Percentiles rank a stretch among this genome's conserved stretches.
phyloP scores from a whole-genome alignment of 2,113 vertebrate genomes.

The Channa argus region DNA sequence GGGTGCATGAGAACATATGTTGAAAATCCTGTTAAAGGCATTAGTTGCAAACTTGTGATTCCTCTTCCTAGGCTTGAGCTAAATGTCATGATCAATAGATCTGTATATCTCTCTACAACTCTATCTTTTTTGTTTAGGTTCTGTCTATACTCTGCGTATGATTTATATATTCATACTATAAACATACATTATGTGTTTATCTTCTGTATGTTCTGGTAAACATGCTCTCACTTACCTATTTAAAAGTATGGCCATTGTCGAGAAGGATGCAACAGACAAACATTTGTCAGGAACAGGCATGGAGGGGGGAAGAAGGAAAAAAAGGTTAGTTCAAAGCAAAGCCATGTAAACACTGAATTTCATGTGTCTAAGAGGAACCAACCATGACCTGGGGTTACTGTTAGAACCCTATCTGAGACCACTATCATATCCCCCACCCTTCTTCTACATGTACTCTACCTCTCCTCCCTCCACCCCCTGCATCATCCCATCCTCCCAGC shows the following conservation, averaged over 20 bases:
- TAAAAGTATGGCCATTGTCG: background rate
- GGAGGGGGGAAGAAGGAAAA: constrained; percentile 17
- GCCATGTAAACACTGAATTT: constrained; percentile 34
- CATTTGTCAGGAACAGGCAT: constrained; percentile 33
- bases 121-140: background rate
- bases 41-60: constrained; percentile 52
- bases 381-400: constrained; percentile 47
- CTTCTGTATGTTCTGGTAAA: background rate
- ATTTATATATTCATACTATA: background rate
- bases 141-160: background rate
- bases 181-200: background rate
- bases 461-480: constrained; percentile 28
- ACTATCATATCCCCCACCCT: constrained; percentile 50
- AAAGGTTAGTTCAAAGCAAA: constrained; percentile 42
- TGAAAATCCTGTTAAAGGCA: constrained; percentile 75
- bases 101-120: constrained; percentile 28
- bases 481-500: constrained; percentile 60
- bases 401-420: constrained; percentile 44
- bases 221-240: constrained; percentile 70
- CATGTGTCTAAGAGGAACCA: constrained; percentile 31
- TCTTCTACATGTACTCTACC: constrained; percentile 36
- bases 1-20: constrained; percentile 63
- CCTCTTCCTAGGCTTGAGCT: constrained; percentile 21
- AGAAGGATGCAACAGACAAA: background rate
- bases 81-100: constrained; percentile 2